phyloP scores from a whole-genome alignment of 2,113 vertebrate species.

The Thalassarche chlororhynchos region DNA sequence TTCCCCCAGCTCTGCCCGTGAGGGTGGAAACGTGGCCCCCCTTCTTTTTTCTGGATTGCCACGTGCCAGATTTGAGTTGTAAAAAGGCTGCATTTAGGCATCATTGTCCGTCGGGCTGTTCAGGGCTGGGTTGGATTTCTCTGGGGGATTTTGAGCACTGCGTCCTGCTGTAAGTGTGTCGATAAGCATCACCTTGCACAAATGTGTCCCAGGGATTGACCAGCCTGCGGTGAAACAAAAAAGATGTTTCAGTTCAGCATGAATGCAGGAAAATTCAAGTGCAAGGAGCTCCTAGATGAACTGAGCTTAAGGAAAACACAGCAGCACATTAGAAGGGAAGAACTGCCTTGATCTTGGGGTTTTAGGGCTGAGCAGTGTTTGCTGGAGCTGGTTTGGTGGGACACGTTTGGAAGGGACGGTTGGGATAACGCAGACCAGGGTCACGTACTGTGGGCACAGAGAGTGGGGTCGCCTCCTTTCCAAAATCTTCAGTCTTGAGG shows the following conservation, averaged over 20 bases:
- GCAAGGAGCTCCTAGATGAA: not conserved
- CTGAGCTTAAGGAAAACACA: not conserved
- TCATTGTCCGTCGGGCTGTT: not conserved
- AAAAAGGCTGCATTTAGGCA: not conserved
- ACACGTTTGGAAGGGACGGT: rapidly evolving
- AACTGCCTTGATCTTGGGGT: not conserved
- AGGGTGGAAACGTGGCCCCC: not conserved
- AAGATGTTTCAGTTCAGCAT: not conserved
- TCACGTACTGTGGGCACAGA: rapidly evolving
- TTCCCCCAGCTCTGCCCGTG: not conserved
- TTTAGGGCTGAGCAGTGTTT: not conserved
- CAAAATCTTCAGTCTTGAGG: not conserved
- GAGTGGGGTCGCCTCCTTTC: not conserved
- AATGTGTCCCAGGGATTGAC: not conserved
- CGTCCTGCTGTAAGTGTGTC: not conserved
- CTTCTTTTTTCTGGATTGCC: not conserved
- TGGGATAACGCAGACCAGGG: not conserved
- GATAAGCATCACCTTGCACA: not conserved
- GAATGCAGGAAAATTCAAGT: not conserved
- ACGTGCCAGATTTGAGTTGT: not conserved
- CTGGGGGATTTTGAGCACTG: rapidly evolving
- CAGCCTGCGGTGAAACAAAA: not conserved
- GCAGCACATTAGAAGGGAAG: not conserved
- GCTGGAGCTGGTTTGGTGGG: not conserved
- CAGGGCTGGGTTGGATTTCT: not conserved